Base-by-base conservation (phyloP, 2,888 invertebrate species). In the Dryobota labecula region DNA sequence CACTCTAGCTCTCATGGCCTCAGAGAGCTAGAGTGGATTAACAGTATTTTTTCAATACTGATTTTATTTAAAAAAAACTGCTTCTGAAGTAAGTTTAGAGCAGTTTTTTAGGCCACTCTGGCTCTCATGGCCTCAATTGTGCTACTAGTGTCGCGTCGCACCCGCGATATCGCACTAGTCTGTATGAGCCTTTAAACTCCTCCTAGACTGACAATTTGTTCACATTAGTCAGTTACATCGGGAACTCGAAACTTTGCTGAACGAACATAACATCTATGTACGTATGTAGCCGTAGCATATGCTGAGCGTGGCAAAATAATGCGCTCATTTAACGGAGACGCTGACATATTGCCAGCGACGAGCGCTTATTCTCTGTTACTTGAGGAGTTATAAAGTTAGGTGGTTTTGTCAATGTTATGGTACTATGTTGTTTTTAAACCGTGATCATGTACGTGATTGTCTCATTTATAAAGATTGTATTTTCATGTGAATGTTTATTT, bases 291-390 rank as follows among this genome's bases (percentile, higher is more conserved):
- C 15, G 24, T 33, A 11, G 11, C 15, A 47, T 36, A 53, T 24
- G 67, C 51, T 58, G 66, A 43, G 76, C 57, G 66, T n/a, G 54
- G 61, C 45, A 47, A 71, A 77, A 62, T 83, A 84, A 73, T 78
- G 83, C 60, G 67, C 58, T 75, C 83, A 78, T 78, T 82, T 73
- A 53, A 20, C 63, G 49, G 43, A 53, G 83, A 84, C 83, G 69
- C 61, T 63, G 64, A 83, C 78, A 57, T 78, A 82, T 83, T 57
- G 64, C 74, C 24, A 5, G 60, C 76, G 56, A 67, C 74, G 61
- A 54, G 64, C 60, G 33, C 56, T 56, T 64, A 43, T 49, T 56
- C 63, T 9, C 51, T 63, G 47, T 62, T 72, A 72, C 62, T 78
- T 56, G 62, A 49, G 58, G 3, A 63, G 43, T 61, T 66, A 43